A percentile compares a stretch with the other conserved stretches of the same genome.
These are phyloP conservation scores for Drosophila peninsularis DNA, from an alignment of 2,888 invertebrate species.

Conservation along the genomic window DNA sequence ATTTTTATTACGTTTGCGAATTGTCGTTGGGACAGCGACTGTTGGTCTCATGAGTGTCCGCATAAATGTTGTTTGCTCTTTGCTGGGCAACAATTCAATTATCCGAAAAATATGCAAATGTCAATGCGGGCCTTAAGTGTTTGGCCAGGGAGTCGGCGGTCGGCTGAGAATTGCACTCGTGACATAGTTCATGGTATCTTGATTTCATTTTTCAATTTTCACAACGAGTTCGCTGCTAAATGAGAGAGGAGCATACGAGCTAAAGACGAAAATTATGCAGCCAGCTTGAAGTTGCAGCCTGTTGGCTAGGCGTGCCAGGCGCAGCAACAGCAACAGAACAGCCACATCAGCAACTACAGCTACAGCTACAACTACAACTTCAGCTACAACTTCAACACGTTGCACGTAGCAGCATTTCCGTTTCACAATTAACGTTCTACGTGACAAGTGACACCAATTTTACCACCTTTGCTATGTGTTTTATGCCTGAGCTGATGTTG, in stretches of 20 bases:
- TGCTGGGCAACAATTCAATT: constrained; percentile 83
- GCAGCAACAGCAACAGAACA: constrained; percentile 18
- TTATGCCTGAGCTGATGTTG: constrained; percentile 54
- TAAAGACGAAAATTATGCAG: constrained; percentile 70
- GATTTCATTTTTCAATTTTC: constrained; percentile 78
- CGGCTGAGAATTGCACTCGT: constrained; percentile 64
- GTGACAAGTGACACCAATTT: constrained; percentile 83
- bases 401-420: constrained; percentile 71
- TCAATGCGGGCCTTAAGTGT: constrained; percentile 59
- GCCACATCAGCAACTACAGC: constrained; percentile 22
- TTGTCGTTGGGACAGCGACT: constrained; percentile 73
- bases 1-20: constrained; percentile 69
- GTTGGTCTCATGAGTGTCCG: constrained; percentile 77
- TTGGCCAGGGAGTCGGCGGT: constrained; percentile 19
- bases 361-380: not conserved
- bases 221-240: constrained; percentile 43
- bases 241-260: constrained; percentile 42
- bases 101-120: constrained; percentile 74
- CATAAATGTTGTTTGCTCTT: constrained; percentile 78
- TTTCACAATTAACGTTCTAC: constrained; percentile 81
- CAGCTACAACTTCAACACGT: constrained; percentile 29
- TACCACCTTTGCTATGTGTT: constrained; percentile 78
- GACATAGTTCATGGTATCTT: constrained; percentile 74
- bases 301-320: constrained; percentile 69
- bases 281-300: constrained; percentile 61